A percentile compares a stretch with the other conserved stretches of the same genome.
phyloP scores from a whole-genome alignment of 2,113 vertebrate species.

The Sander lucioperca region DNA sequence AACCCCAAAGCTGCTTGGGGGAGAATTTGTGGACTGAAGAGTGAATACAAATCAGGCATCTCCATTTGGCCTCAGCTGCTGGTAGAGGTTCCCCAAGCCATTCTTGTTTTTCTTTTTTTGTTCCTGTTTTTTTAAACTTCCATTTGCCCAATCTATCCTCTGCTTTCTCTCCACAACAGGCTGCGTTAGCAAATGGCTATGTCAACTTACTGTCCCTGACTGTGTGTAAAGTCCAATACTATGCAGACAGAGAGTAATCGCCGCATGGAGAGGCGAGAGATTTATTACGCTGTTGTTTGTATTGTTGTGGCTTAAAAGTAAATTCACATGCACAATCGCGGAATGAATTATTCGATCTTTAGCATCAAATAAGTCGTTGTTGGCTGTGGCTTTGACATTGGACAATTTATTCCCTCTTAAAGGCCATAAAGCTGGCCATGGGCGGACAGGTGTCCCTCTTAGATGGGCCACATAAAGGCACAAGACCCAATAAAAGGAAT shows the following conservation, averaged over 20 bases:
- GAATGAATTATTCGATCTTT: constrained; percentile 80
- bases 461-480: constrained; percentile 81
- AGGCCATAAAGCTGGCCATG: constrained; percentile 74
- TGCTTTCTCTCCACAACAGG: constrained; percentile 43
- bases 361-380: constrained; percentile 77
- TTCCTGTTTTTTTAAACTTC: constrained; percentile 50
- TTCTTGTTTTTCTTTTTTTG: constrained; percentile 47
- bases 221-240: constrained; percentile 64
- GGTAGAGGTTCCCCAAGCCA: constrained; percentile 48
- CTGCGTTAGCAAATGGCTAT: constrained; percentile 67
- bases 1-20: constrained; percentile 58
- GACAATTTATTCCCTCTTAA: constrained; percentile 76
- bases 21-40: constrained; percentile 56
- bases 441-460: constrained; percentile 77
- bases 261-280: constrained; percentile 50
- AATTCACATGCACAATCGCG: constrained; percentile 76
- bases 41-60: constrained; percentile 74
- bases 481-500: constrained; percentile 84
- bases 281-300: constrained; percentile 68
- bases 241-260: constrained; percentile 71
- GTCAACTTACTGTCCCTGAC: constrained; percentile 61
- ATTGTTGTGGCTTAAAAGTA: constrained; percentile 79
- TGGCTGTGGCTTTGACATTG: constrained; percentile 71
- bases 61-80: constrained; percentile 47
- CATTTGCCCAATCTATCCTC: constrained; percentile 39